Base-by-base conservation (phyloP, 2,113 vertebrate species). In the Vidua macroura region DNA sequence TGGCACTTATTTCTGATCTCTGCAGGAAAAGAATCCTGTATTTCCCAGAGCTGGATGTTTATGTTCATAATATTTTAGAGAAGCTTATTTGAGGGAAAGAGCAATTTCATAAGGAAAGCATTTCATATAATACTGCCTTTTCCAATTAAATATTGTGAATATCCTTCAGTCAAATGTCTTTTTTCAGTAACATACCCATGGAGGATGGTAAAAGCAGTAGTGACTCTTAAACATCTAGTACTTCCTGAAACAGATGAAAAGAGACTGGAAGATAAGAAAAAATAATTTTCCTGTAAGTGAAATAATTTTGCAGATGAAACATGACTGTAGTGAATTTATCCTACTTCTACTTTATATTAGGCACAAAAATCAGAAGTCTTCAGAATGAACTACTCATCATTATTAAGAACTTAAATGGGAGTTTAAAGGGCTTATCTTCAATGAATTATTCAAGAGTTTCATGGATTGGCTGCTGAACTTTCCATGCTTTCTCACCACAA, bases 391-490 rank as follows among this genome's bases (percentile, higher is more conserved):
- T 53, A n/a, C 12, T 92, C 68, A 53, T 64, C 15, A 39, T 85
- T 92, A 90, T 80, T 63, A 92, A 48, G 52, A 83, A 48, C 59
- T 48, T 68, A 68, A 68, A 68, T 23, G 5, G 6, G 70, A 88
- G 4, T 83, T 79, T 72, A 83, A 92, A 72, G 46, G 39, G 13
- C 53, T 86, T 75, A 58, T 39, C 53, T 69, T n/a, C 48, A 60
- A 64, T 96, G 44, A 93, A 93, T 93, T 94, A 97, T 96, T 96
- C 89, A 97, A 53, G 51, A 52, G 13, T 62, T 84, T 86, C 13
- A 30, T 46, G 72, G 94, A 95, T 91, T 94, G 91, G 64, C 70
- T 83, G 33, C 74, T 72, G 83, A 91, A 76, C 41, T 56, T 92
- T 73, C 66, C 23, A 55, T 49, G 37, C 21, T 37, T 56, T 67